These are phyloP conservation scores for Penaeus monodon DNA, from an alignment of 2,888 invertebrate genomes.

Conservation along the genomic window DNA sequence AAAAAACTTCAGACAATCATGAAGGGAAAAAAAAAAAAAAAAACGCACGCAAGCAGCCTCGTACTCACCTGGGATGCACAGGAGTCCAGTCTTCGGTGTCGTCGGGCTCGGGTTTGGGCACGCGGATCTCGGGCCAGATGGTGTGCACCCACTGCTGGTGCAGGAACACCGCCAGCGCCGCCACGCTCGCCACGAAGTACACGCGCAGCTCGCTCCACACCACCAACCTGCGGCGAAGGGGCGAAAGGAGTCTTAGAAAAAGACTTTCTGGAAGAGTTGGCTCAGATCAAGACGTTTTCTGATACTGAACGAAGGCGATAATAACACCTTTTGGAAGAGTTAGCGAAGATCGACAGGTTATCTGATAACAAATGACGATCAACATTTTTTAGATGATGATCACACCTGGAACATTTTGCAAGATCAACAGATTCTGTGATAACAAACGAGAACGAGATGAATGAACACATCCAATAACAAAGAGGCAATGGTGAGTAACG, in stretches of 20 bases:
- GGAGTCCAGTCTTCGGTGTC: conserved; percentile 58
- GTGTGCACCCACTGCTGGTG: conserved; percentile 63
- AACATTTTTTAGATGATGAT: too few species aligned
- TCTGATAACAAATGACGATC: too few species aligned
- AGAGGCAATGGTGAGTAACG: too few species aligned
- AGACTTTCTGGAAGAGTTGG: not conserved
- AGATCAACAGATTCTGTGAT: too few species aligned
- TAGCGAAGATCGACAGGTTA: not conserved
- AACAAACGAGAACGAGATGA: too few species aligned
- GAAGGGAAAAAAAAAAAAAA: not conserved
- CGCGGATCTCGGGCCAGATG: conserved; percentile 65
- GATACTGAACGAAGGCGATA: too few species aligned
- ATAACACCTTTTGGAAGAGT: not conserved
- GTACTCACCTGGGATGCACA: conserved; percentile 52
- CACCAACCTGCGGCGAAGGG: conserved; percentile 45
- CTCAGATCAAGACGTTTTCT: not conserved
- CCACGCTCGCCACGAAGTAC: conserved; percentile 51
- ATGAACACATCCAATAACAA: too few species aligned
- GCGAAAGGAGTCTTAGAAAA: not conserved
- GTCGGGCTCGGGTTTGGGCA: conserved; percentile 51
- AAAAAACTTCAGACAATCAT: too few species aligned
- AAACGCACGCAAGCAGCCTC: not conserved
- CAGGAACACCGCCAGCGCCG: conserved; percentile 51
- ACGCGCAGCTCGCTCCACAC: conserved; percentile 56
- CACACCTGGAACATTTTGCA: too few species aligned